Percentiles rank a stretch among this genome's conserved stretches.
Evolutionary conservation across 2,888 invertebrate species (phyloP).

Genomic region (Imbricaverruca yamaguchii): DNA sequence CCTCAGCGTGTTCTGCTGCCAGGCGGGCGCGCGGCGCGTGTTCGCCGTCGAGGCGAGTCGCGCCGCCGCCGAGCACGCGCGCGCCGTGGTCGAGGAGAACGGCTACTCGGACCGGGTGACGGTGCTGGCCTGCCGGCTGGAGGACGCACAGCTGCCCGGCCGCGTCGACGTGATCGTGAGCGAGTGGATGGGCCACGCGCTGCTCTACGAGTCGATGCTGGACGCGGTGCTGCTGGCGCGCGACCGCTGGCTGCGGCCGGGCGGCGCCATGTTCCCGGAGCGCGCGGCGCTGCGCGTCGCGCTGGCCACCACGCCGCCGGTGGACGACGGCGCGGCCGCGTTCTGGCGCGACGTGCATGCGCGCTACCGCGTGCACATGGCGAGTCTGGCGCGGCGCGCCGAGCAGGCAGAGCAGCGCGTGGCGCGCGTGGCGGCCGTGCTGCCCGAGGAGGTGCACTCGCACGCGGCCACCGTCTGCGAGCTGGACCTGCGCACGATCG

Average conservation of each 20-base stretch:
- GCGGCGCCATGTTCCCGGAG: conserved; percentile 32
- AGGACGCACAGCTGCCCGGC: conserved; percentile 62
- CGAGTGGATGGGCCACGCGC: conserved; percentile 97
- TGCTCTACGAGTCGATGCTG: conserved; percentile 94
- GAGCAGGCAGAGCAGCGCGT: conserved; percentile 29
- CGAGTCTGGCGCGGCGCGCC: conserved; percentile 32
- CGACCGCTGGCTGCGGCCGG: conserved; percentile 58
- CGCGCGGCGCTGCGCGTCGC: conserved; percentile 31
- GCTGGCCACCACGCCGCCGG: conserved; percentile 30
- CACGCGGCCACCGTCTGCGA: conserved; percentile 30
- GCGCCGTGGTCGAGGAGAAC: conserved; percentile 59
- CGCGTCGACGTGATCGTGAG: conserved; percentile 79
- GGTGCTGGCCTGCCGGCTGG: conserved; percentile 67
- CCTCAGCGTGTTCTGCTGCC: conserved; percentile 77
- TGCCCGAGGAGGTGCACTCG: conserved; percentile 32
- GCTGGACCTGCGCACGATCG: conserved; percentile 30
- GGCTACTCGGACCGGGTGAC: conserved; percentile 53
- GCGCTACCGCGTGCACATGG: conserved; percentile 31
- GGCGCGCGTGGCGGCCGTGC: conserved; percentile 31
- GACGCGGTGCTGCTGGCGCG: conserved; percentile 77
- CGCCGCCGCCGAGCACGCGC: conserved; percentile 35
- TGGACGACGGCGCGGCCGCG: conserved; percentile 31
- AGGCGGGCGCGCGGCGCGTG: conserved; percentile 81
- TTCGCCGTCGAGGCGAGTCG: conserved; percentile 77
- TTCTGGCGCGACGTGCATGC: conserved; percentile 32